Base-by-base conservation (phyloP, 2,113 vertebrate species). In the Atractosteus spatula region DNA sequence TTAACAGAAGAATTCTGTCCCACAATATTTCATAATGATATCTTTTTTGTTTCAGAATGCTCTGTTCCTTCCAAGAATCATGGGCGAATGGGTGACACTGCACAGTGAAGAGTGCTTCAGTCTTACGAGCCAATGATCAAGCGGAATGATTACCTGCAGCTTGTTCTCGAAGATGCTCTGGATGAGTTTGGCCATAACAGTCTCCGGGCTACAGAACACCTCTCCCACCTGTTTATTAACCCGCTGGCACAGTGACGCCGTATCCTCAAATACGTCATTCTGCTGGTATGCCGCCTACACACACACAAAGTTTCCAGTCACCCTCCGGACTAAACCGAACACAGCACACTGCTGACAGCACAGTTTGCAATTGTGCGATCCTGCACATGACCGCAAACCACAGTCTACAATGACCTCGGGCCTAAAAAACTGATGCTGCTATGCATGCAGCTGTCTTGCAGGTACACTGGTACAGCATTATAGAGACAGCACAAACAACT, bases 131-230 rank as follows among this genome's bases (percentile, higher is more conserved):
- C 29, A 29, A 29, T 55, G 12, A 4, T 47, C 17, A 55, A 13
- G 41, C 14, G 42, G 8, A 6, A 29, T 2, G 13, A 61, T 57
- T 91, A 99, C 97, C 97, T 99, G 96, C 72, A 99, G 89, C 84
- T 96, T 98, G 77, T 95, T 90, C 89, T 99, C 97, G 88, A 99
- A 99, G 77, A 99, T 96, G 82, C 95, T 99, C 83, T 99, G 97
- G 86, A 98, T 98, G 78, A 99, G 96, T 90, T 98, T 98, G 81
- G 97, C 95, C 92, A 99, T 94, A 57, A 99, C 95, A 0, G 94
- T 97, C 87, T 99, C 97, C 62, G 97, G 97, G 85, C 95, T 99
- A 84, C 94, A 94, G 75, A 99, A 99, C 71, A 99, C 92, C 79
- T 99, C 97, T 44, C 96, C 96, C 82, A 99, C 97, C 91, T 99